Base-by-base conservation (phyloP, 2,113 vertebrate species). In the Emberiza fucata region DNA sequence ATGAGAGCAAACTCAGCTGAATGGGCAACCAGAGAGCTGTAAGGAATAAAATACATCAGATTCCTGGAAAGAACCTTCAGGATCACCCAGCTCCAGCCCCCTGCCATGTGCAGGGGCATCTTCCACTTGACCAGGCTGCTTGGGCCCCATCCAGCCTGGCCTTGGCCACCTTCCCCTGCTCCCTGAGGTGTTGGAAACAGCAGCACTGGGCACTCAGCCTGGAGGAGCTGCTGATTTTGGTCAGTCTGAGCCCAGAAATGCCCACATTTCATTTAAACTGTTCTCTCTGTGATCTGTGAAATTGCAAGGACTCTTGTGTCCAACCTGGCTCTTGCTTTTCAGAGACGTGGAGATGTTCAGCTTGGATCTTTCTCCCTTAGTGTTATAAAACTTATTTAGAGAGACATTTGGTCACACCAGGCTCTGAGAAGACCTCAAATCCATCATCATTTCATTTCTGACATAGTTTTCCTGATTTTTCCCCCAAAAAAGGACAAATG, bases 321-420 rank as follows among this genome's bases (percentile, higher is more conserved):
- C 45, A 64, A 80, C 8, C 33, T 64, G 63, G 15, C 24, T 42
- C 5, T 35, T 42, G 18, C 3, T 57, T 80, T 82, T 50, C 44
- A 69, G 28, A 66, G 25, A 20, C 1, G 0, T 6, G 13, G 15
- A 10, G 15, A 10, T 0, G 0, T 25, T 66, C 35, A 39, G 28
- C 28, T 27, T 51, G 48, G 11, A 28, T 37, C 31, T 51, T 68
- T 51, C 71, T 81, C 27, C 20, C 3, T n/a, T 4, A 8, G 23
- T 0, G 0, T 19, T 51, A 4, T 9, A 40, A 79, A 80, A 60
- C 2, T 18, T 8, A 3, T 50, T 25, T 2, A 1, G 28, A 63
- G 75, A 81, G 2, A 8, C 9, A 35, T 64, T 42, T 29, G 12
- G 17, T 39, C 29, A 25, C 53, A n/a, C 14, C 40, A 73, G 37